These are phyloP conservation scores for Brachionichthys hirsutus DNA, from an alignment of 2,113 vertebrate species.

Conservation along the genomic window DNA sequence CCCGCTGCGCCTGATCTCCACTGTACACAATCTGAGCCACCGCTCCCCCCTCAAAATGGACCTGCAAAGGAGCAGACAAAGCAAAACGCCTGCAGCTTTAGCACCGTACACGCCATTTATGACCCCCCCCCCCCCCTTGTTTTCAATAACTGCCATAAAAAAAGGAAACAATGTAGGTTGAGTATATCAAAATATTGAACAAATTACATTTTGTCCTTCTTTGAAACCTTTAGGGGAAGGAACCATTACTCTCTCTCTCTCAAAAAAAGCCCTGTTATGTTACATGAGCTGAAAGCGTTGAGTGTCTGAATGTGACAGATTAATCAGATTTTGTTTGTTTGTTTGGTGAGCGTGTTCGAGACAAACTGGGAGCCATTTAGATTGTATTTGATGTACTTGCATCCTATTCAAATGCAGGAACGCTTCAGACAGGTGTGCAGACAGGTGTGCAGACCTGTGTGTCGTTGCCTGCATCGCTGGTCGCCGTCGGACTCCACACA, in stretches of 20 bases:
- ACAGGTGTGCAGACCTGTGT: slow-evolving; percentile 67
- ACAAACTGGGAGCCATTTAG: neutral
- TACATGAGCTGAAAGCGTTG: too few species aligned
- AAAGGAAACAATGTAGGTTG: too few species aligned
- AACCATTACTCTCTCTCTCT: too few species aligned
- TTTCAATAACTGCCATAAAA: neutral
- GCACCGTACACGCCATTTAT: neutral
- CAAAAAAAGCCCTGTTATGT: too few species aligned
- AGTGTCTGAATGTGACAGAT: too few species aligned
- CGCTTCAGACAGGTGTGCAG: neutral
- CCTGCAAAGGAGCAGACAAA: slow-evolving; percentile 70
- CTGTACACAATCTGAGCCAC: slow-evolving; percentile 97
- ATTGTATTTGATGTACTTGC: neutral
- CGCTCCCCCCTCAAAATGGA: slow-evolving; percentile 89
- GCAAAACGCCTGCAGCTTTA: slow-evolving; percentile 5
- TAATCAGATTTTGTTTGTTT: neutral
- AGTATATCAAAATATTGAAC: too few species aligned
- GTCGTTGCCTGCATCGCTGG: slow-evolving; percentile 62
- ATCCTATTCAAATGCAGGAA: neutral
- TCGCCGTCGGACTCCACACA: slow-evolving; percentile 73
- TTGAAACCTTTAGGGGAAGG: too few species aligned
- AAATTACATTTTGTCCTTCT: too few species aligned
- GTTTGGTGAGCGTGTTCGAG: neutral
- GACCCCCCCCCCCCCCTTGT: neutral
- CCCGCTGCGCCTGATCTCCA: slow-evolving; percentile 85